These are phyloP conservation scores for Acanthoscelides obtectus DNA, from an alignment of 2,888 invertebrate genomes.

Conservation along the genomic window DNA sequence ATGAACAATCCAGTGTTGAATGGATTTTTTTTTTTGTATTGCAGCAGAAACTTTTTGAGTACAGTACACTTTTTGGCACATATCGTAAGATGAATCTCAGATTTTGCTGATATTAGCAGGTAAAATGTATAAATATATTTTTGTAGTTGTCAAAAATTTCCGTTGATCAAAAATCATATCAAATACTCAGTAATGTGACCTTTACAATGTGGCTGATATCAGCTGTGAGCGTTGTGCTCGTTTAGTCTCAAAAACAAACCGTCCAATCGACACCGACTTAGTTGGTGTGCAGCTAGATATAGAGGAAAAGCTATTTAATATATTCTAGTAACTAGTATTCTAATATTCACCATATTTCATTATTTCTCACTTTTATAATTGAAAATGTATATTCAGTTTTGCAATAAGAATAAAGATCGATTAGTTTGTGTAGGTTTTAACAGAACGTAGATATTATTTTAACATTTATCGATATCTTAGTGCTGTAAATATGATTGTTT, in stretches of 20 bases:
- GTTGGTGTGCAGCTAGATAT: constrained; percentile 33
- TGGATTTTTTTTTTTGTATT: too few relatives aligned
- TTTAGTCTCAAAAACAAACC: constrained; percentile 42
- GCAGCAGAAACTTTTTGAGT: too few relatives aligned
- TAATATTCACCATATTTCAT: not conserved
- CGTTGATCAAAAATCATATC: constrained; percentile 1
- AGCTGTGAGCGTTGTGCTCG: constrained; percentile 17
- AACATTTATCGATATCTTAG: constrained; percentile 5
- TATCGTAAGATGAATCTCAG: too few relatives aligned
- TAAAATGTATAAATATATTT: not conserved
- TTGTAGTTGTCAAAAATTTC: not conserved
- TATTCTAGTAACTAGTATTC: constrained; percentile 20
- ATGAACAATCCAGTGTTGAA: too few relatives aligned
- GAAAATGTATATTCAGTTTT: constrained; percentile 1
- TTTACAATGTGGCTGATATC: constrained; percentile 5
- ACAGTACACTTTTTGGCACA: too few relatives aligned
- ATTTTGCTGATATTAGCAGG: too few relatives aligned
- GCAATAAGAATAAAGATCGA: not conserved
- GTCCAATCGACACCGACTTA: constrained; percentile 40
- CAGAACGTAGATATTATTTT: not conserved
- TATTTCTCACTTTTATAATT: constrained; percentile 6
- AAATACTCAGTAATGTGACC: constrained; percentile 6
- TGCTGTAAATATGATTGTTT: constrained; percentile 14
- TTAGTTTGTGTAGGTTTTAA: not conserved
- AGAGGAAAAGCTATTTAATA: constrained; percentile 29